Evolutionary conservation across 1,140 invertebrate species (phyloP).

Genomic region (Drosophila kurseongensis): DNA sequence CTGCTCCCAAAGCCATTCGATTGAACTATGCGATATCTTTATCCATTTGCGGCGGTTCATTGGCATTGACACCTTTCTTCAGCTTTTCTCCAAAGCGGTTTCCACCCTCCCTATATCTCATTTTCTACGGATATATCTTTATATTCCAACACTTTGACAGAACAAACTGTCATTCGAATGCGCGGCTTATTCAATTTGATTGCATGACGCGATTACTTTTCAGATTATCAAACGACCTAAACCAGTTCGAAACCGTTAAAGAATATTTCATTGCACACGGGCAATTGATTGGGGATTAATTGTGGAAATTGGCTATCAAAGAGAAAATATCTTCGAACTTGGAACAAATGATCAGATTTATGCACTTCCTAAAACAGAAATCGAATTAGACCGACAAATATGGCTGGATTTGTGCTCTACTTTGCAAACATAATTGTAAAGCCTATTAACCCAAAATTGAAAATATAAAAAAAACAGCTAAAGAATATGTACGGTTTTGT

Average conservation of each 20-base stretch:
- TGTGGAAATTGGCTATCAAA: constrained; percentile 41
- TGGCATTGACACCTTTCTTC: constrained; percentile 52
- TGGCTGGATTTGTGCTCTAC: constrained; percentile 4
- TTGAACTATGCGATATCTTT: constrained; percentile 38
- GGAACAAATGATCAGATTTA: background rate
- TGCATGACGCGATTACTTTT: constrained; percentile 58
- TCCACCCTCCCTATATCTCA: background rate
- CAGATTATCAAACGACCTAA: constrained; percentile 40
- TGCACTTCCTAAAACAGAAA: constrained; percentile 1
- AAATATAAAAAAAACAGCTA: background rate
- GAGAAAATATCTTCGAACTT: constrained; percentile 12
- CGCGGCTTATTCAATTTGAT: constrained; percentile 55
- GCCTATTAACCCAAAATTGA: background rate
- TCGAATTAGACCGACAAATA: constrained; percentile 7
- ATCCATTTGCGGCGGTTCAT: constrained; percentile 39
- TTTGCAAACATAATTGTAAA: background rate
- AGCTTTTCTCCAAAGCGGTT: constrained; percentile 17
- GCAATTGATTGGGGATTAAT: constrained; percentile 37
- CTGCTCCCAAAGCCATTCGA: background rate
- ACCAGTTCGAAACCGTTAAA: constrained; percentile 36
- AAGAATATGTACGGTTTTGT: too few relatives aligned
- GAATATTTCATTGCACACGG: constrained; percentile 16
- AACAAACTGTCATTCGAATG: constrained; percentile 26
- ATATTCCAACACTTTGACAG: background rate
- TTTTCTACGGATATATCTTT: background rate